phyloP scores from a whole-genome alignment of 2,797 vertebrate species.

The Apogon talboti region DNA sequence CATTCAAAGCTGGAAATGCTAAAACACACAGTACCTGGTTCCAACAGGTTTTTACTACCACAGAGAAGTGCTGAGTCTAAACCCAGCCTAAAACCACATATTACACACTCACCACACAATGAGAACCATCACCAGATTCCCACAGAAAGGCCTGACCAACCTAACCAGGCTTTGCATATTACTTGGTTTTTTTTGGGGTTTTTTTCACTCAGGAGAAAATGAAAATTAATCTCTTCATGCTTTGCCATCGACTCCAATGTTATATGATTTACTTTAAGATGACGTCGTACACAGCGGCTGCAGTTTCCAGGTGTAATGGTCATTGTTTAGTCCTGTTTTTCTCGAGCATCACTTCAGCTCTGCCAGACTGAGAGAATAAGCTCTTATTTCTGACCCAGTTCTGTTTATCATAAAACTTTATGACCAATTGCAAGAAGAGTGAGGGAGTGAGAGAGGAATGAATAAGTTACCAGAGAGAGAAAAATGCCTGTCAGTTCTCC shows the following conservation, averaged over 20 bases:
- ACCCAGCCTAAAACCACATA: slow-evolving; percentile 66
- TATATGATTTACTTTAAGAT: slow-evolving; percentile 48
- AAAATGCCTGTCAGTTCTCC: slow-evolving; percentile 39
- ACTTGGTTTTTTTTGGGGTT: background rate
- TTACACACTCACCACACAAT: slow-evolving; percentile 56
- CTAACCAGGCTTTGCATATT: slow-evolving; percentile 18
- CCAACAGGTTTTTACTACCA: slow-evolving; percentile 72
- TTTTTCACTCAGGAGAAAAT: slow-evolving; percentile 34
- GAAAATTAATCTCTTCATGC: slow-evolving; percentile 19
- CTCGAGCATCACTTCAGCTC: slow-evolving; percentile 55
- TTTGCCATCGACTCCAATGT: slow-evolving; percentile 28
- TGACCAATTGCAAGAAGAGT: slow-evolving; percentile 66
- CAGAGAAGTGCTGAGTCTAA: slow-evolving; percentile 71
- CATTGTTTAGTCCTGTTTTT: slow-evolving; percentile 51
- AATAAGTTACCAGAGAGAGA: slow-evolving; percentile 45
- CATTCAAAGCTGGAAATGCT: slow-evolving; percentile 66
- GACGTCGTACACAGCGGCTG: slow-evolving; percentile 38
- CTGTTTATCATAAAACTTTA: slow-evolving; percentile 81
- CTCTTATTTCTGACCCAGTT: slow-evolving; percentile 75
- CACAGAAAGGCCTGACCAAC: slow-evolving; percentile 36
- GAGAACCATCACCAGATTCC: slow-evolving; percentile 51
- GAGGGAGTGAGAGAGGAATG: slow-evolving; percentile 55
- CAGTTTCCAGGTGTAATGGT: slow-evolving; percentile 62
- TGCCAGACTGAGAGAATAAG: slow-evolving; percentile 54
- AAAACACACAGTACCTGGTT: slow-evolving; percentile 70